Percentiles rank a stretch among this genome's conserved stretches.
These are phyloP conservation scores for Passer domesticus DNA, from an alignment of 2,113 vertebrate species.

Conservation along the genomic window DNA sequence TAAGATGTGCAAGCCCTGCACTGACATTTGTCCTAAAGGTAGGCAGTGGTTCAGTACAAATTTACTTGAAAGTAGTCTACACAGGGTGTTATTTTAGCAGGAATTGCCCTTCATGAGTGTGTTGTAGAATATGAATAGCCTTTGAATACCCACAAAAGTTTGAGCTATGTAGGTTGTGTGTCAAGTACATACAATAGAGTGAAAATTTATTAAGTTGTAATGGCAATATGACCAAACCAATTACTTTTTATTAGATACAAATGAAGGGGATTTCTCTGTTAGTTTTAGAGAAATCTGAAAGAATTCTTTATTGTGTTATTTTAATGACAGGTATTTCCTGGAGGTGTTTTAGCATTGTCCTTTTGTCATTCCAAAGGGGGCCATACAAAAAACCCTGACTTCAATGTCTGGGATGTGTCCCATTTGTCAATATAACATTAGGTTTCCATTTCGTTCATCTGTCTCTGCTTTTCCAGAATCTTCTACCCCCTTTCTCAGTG, in stretches of 20 bases:
- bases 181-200: not conserved
- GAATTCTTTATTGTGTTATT: not conserved
- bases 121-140: not conserved
- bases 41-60: not conserved
- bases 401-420: not conserved
- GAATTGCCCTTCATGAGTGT: not conserved
- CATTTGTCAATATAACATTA: not conserved
- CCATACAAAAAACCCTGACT: not conserved
- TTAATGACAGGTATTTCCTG: not conserved
- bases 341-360: not conserved
- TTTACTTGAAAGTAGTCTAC: not conserved
- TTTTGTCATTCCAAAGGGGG: not conserved
- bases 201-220: not conserved
- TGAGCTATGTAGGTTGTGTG: not conserved
- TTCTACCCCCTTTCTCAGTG: not conserved
- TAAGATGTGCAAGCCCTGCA: constrained; percentile 97
- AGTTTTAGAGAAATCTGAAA: not conserved
- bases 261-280: not conserved
- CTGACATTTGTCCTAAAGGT: constrained; percentile 99
- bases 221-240: not conserved
- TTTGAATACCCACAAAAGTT: not conserved
- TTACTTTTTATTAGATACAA: not conserved
- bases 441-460: not conserved
- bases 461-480: not conserved
- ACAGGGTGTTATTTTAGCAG: not conserved